Conservation (phyloP, 2,113 vertebrate species). For the Engraulis encrasicolus region DNA sequence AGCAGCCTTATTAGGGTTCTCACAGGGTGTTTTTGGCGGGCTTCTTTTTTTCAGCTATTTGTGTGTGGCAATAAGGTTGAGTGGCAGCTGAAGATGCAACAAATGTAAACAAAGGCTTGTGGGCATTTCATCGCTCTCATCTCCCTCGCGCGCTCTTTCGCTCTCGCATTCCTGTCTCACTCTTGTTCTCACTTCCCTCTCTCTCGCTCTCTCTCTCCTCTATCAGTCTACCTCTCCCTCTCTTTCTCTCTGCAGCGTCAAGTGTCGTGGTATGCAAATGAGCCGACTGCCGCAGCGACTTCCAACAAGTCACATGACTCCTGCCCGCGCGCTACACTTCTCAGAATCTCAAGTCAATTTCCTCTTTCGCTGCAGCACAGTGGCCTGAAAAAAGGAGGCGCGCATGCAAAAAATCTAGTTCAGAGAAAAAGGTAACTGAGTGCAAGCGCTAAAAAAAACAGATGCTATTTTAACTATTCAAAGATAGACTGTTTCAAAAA, state of each 20-base stretch:
- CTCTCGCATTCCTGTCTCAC: no score
- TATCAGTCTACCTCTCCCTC: not conserved
- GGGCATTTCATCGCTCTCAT: conserved; percentile 2
- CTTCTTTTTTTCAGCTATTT: conserved; percentile 35
- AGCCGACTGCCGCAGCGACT: conserved; percentile 36
- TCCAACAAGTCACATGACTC: conserved; percentile 66
- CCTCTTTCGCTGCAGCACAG: conserved; percentile 58
- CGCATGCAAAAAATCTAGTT: conserved; percentile 1
- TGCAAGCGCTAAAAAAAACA: not conserved
- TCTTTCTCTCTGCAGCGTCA: conserved; percentile 20
- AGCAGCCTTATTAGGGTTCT: not conserved
- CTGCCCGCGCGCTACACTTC: conserved; percentile 51
- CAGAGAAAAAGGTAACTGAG: not conserved
- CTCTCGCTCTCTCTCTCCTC: no score
- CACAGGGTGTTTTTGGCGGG: conserved; percentile 47
- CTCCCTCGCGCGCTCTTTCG: conserved; percentile 23
- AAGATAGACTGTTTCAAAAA: not conserved
- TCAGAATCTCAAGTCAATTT: conserved; percentile 65
- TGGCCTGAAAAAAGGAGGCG: conserved; percentile 26
- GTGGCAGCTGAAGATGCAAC: conserved; percentile 28
- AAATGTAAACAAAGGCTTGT: conserved; percentile 59
- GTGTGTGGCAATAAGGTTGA: conserved; percentile 7
- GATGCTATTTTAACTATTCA: not conserved
- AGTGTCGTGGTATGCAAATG: conserved; percentile 60
- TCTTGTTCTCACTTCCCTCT: no score